phyloP scores from a whole-genome alignment of 2,888 invertebrate species.

The Leucoma salicis region DNA sequence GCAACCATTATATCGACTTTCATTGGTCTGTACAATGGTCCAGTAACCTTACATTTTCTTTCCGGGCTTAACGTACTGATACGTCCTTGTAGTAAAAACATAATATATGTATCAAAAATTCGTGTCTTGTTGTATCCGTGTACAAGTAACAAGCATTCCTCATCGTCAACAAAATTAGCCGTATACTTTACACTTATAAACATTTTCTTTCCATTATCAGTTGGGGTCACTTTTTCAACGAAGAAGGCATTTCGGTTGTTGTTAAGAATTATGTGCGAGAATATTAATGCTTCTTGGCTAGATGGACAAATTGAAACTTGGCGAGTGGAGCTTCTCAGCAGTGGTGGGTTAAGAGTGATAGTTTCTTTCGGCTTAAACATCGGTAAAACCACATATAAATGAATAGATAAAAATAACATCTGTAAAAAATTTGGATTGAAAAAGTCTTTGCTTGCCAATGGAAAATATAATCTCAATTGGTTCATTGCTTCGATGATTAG shows the following conservation, averaged over 20 bases:
- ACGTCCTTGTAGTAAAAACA: conserved; percentile 57
- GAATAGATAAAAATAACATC: conserved; percentile 81
- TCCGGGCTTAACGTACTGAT: conserved; percentile 55
- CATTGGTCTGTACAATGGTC: conserved; percentile 63
- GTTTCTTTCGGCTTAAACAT: conserved; percentile 70
- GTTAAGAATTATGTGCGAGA: conserved; percentile 56
- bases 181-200: conserved; percentile 60
- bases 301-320: conserved; percentile 61
- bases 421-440: conserved; percentile 78
- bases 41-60: conserved; percentile 66
- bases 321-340: conserved; percentile 64
- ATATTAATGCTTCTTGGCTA: conserved; percentile 64
- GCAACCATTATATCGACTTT: conserved; percentile 62
- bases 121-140: conserved; percentile 73
- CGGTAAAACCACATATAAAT: conserved; percentile 81
- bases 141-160: conserved; percentile 58
- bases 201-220: conserved; percentile 64
- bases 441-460: conserved; percentile 76
- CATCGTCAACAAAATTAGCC: conserved; percentile 61
- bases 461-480: conserved; percentile 78
- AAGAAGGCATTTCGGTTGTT: conserved; percentile 56
- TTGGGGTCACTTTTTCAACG: conserved; percentile 57
- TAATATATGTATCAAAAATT: conserved; percentile 69
- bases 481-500: conserved; percentile 80
- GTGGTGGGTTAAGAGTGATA: conserved; percentile 67